Evolutionary conservation across 2,888 invertebrate genomes (phyloP), one percentile per base, ranked within the genome.

Genomic region (Parasteatoda lunata): DNA sequence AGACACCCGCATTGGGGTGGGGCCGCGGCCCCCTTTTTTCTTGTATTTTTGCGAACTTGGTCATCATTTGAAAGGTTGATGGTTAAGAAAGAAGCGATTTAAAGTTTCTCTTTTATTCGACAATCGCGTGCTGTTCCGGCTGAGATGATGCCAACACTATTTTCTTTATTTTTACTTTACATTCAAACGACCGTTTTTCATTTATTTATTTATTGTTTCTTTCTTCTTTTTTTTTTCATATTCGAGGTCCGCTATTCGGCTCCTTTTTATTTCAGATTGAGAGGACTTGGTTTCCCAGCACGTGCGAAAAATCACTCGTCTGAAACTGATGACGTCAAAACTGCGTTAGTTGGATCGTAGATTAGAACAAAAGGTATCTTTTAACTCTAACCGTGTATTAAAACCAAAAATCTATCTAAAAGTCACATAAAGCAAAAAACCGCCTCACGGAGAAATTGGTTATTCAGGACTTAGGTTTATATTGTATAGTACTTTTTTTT

Each of bases 291-390:
- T 78, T 65, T 85, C 76, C 65, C 75, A 85, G 79, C 84, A 85
- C 84, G 84, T 85, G 84, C 79, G 84, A 85, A 85, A 85, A 79
- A 59, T 75, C 84, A 79, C 59, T 79, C 64, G 79, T 47, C 84
- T 79, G 79, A 75, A 64, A 85, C 84, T 70, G 70, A 76, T 75
- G 76, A 76, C 75, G 82, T 82, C 82, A 82, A 71, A 76, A 59
- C n/a, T 70, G 70, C 49, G 51, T 15, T 49, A 51, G 52, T 65
- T 9, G 9, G 59, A 9, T n/a, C 59, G 11, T 13, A 9, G 4
- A n/a, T 13, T 13, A 59, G 59, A 59, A 59, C 59, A 59, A 59
- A 59, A 59, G 59, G 59, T 13, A 59, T 59, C 30, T 30, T 30
- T 30, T 30, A 30, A 30, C 30, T 30, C 30, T 30, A 30, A 30